These are phyloP conservation scores for Tetramorium bicarinatum DNA, from an alignment of 2,888 invertebrate species.

Conservation along the genomic window DNA sequence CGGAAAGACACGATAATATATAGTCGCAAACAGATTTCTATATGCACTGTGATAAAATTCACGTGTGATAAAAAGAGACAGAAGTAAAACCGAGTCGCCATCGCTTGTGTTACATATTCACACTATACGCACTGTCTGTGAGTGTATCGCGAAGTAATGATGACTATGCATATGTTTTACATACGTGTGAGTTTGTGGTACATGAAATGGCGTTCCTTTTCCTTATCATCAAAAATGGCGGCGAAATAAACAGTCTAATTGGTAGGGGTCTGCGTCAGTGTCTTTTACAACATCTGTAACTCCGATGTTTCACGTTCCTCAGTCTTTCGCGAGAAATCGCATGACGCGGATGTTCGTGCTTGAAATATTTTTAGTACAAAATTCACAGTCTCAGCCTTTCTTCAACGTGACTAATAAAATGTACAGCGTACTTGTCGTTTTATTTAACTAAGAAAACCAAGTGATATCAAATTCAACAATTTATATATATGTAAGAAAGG, in stretches of 20 bases:
- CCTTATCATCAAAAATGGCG: too few species aligned
- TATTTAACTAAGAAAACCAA: not conserved
- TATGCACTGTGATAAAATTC: too few species aligned
- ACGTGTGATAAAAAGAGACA: too few species aligned
- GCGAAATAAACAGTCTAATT: not conserved
- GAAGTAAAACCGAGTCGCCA: too few species aligned
- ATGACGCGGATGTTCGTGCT: not conserved
- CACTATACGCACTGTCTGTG: too few species aligned
- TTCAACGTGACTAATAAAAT: not conserved
- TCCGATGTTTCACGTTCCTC: not conserved
- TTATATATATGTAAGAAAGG: not conserved
- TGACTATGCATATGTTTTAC: too few species aligned
- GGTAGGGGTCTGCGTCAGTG: too few species aligned
- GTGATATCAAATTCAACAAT: not conserved
- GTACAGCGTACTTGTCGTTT: not conserved
- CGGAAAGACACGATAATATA: not conserved
- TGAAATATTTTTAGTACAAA: slow-evolving; percentile 1
- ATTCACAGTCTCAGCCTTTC: not conserved
- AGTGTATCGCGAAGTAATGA: too few species aligned
- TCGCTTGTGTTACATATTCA: too few species aligned
- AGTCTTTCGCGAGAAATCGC: not conserved
- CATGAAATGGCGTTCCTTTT: not conserved
- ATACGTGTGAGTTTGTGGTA: too few species aligned
- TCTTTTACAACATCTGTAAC: not conserved
- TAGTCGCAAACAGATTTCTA: not conserved